These are phyloP conservation scores for Isotomurus palustris DNA, from an alignment of 2,888 invertebrate species.

Conservation along the genomic window DNA sequence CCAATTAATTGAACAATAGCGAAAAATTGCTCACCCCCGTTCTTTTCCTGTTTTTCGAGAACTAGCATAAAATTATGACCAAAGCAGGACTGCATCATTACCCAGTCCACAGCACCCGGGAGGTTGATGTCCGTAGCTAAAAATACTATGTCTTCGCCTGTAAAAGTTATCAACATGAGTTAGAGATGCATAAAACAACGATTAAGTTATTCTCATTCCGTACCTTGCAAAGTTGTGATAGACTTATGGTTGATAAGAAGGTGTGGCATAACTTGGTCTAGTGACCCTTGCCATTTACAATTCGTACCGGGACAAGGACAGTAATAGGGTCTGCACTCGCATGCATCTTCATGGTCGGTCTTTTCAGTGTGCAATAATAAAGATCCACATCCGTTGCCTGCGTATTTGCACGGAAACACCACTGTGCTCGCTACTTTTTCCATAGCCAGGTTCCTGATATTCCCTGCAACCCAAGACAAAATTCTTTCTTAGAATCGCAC, in stretches of 20 bases:
- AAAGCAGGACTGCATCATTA: slow-evolving; percentile 99
- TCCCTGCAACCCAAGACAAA: slow-evolving; percentile 63
- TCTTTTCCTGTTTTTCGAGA: slow-evolving; percentile 95
- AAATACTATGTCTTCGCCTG: slow-evolving; percentile 97
- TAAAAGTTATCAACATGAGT: slow-evolving; percentile 19
- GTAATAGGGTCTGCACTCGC: slow-evolving; percentile 96
- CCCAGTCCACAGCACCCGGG: slow-evolving; percentile 98
- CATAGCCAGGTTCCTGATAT: slow-evolving; percentile 98
- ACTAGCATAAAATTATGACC: slow-evolving; percentile 99
- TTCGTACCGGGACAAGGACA: slow-evolving; percentile 99
- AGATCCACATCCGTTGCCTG: slow-evolving; percentile 87
- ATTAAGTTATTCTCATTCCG: not conserved
- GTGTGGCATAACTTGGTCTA: slow-evolving; percentile 98
- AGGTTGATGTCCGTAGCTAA: slow-evolving; percentile 98
- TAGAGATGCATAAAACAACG: not conserved
- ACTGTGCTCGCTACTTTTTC: slow-evolving; percentile 98
- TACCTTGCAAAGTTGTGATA: slow-evolving; percentile 93
- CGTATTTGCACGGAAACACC: slow-evolving; percentile 97
- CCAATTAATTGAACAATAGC: slow-evolving; percentile 99
- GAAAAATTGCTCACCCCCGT: slow-evolving; percentile 93
- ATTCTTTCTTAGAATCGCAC: slow-evolving; percentile 9
- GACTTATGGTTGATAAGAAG: slow-evolving; percentile 95
- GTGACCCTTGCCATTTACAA: slow-evolving; percentile 97
- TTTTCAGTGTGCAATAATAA: slow-evolving; percentile 95
- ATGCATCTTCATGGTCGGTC: slow-evolving; percentile 95